Base-by-base conservation (phyloP, 2,797 vertebrate species). In the Lycodopsis pacificus region DNA sequence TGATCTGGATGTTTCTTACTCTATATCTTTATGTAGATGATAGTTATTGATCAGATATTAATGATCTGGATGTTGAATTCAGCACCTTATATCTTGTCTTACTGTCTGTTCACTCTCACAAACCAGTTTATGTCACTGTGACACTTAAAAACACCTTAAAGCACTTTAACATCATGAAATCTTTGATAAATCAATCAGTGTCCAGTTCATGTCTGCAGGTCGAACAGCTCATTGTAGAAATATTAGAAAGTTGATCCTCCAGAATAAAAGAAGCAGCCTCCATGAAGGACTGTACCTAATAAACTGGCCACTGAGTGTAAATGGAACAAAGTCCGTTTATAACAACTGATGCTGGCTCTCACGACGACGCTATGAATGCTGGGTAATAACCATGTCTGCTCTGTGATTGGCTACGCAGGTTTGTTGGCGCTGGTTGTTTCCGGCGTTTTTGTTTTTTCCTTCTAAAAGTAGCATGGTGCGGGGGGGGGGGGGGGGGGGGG, bases 401-500 rank as follows among this genome's bases (percentile, higher is more conserved):
- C 79, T 79, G 14, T 84, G 81, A 83, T 81, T 83, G 84, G 84
- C 69, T 62, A 56, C 40, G 49, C 58, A 54, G 82, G 78, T 22
- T 74, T 87, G 86, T 77, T 93, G 88, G 93, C 17, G 58, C 87
- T 75, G 87, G 90, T 68, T 80, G 93, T 32, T 70, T 38, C 11
- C 36, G 5, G 32, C 1, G 4, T n/a, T 65, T 73, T 20, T n/a
- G 48, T 56, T 3, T 36, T n/a, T 14, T 54, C 13, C 53, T 54
- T 65, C 66, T 34, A 68, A 64, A 83, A 83, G 53, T 76, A 90
- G 75, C 71, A 30, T 67, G 75, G 68, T 20, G 62, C 91, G 19
- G 92, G 1, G 25, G 34, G 92, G 79, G 4, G 85, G 89, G 91
- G 88, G 86, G 94, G 0, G 93, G 19, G 92, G 1, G n/a, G 40